These are phyloP conservation scores for Rhinoraja longicauda DNA, from an alignment of 2,797 vertebrate genomes.

Conservation along the genomic window DNA sequence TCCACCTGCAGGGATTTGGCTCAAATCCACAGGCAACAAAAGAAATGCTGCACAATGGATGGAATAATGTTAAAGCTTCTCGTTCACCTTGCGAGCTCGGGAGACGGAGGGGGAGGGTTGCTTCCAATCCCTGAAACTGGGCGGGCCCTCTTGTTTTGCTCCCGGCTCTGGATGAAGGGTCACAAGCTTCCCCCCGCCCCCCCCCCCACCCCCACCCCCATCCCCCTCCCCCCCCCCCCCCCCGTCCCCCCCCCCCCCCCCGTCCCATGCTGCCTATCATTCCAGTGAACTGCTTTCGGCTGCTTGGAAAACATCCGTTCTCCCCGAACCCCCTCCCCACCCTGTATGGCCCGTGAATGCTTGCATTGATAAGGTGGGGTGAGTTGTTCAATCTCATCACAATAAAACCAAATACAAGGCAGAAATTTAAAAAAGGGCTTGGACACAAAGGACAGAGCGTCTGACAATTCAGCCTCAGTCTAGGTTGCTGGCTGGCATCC, in stretches of 20 bases:
- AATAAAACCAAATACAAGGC: background rate
- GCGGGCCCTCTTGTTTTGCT: too few relatives aligned
- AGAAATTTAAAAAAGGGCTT: background rate
- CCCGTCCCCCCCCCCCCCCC: too few relatives aligned
- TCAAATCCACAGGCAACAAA: background rate
- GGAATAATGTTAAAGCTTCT: background rate
- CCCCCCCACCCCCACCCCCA: too few relatives aligned
- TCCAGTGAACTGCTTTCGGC: background rate
- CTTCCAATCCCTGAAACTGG: background rate
- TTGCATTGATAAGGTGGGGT: background rate
- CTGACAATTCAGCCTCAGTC: background rate
- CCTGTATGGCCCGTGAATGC: background rate
- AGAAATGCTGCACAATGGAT: background rate
- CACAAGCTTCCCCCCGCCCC: too few relatives aligned
- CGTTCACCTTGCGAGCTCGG: background rate
- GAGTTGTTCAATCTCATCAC: constrained; percentile 12
- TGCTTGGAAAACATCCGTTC: background rate
- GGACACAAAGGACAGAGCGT: constrained; percentile 4
- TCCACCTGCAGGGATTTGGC: background rate
- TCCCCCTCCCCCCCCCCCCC: background rate
- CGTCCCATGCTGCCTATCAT: background rate
- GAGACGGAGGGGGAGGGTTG: background rate
- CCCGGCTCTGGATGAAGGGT: background rate
- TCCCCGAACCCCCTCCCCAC: background rate
- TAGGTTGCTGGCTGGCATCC: background rate